Conservation (phyloP, 37 sponge, comb jelly and placozoan genomes). For the Theonella swinhoei region DNA sequence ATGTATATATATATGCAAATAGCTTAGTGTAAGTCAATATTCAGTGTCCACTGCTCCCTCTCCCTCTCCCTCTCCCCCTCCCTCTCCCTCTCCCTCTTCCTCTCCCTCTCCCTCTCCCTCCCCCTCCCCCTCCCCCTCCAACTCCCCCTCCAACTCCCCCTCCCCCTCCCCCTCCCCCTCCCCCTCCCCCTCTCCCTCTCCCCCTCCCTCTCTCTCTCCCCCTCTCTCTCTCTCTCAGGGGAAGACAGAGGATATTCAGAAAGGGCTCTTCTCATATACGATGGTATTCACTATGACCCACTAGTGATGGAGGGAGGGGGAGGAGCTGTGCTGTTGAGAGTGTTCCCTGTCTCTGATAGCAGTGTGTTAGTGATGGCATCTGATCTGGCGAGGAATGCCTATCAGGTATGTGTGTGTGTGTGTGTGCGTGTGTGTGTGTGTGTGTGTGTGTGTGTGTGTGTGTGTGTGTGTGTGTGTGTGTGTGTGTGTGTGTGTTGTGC, state of each 20-base stretch:
- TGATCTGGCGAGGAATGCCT: slow-evolving; percentile 58
- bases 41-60: too few relatives aligned
- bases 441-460: too few relatives aligned
- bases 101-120: not conserved
- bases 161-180: not conserved
- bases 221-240: slow-evolving; percentile 47
- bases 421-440: too few relatives aligned
- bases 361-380: slow-evolving; percentile 39
- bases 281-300: slow-evolving; percentile 88
- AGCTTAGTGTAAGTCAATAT: too few relatives aligned
- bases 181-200: not conserved
- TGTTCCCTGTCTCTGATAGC: slow-evolving; percentile 52
- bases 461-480: too few relatives aligned
- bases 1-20: too few relatives aligned
- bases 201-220: not conserved
- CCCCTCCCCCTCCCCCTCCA: not conserved
- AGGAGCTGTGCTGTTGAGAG: slow-evolving; percentile 3
- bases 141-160: not conserved
- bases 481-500: too few relatives aligned
- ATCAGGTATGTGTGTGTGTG: slow-evolving; percentile 50
- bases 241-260: slow-evolving; percentile 22
- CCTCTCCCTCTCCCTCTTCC: not conserved
- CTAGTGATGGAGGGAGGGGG: slow-evolving; percentile 27
- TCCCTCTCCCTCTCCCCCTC: too few relatives aligned
- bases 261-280: slow-evolving; percentile 66